Evolutionary conservation across 2,888 invertebrate genomes (phyloP).

Genomic region (Gortyna flavago): DNA sequence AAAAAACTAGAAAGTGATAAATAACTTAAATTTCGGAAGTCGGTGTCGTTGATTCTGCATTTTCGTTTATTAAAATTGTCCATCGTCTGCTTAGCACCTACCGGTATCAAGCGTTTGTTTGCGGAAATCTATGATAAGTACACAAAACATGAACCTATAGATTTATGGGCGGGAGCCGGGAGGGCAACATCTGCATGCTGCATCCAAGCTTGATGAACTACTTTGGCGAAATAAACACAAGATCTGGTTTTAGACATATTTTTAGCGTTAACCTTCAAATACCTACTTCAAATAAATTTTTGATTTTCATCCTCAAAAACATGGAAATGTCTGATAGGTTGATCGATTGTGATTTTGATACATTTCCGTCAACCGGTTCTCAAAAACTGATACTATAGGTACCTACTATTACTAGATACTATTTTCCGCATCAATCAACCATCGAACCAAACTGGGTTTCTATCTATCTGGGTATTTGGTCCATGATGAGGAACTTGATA

Average conservation of each 20-base stretch:
- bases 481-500: not conserved
- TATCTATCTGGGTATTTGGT: not conserved
- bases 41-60: no score
- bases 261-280: not conserved
- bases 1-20: no score
- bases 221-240: not conserved
- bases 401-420: no score
- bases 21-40: no score
- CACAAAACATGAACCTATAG: not conserved
- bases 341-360: not conserved
- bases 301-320: not conserved
- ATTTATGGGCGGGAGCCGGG: no score
- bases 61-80: no score
- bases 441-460: not conserved
- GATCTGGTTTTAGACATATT: not conserved
- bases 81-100: no score
- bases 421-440: not conserved
- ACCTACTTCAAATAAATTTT: not conserved
- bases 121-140: not conserved
- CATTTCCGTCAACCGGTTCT: not conserved
- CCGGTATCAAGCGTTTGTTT: not conserved
- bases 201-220: not conserved
- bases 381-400: not conserved
- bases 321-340: not conserved
- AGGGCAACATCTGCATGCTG: no score